Percentiles rank a stretch among this genome's conserved stretches.
Evolutionary conservation across 2,113 vertebrate genomes (phyloP).

Genomic region (Centropristis striata): DNA sequence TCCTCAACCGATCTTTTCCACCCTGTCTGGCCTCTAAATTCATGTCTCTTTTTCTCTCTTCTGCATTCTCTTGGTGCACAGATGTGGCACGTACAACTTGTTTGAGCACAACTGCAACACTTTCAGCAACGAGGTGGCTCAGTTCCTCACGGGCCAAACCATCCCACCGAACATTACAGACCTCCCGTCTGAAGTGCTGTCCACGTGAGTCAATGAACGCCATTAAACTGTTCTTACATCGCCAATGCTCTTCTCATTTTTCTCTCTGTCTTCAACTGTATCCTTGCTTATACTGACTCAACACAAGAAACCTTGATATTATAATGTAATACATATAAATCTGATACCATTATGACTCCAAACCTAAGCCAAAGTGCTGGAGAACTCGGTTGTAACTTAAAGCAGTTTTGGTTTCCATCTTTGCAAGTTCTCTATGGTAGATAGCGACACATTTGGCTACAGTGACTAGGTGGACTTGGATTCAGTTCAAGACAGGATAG

Average conservation of each 20-base stretch:
- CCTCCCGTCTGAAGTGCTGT: slow-evolving; percentile 96
- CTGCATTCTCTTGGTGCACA: slow-evolving; percentile 52
- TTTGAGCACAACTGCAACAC: slow-evolving; percentile 99
- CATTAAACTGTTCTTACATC: background rate
- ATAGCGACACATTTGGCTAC: background rate
- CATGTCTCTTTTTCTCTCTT: background rate
- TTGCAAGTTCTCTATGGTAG: background rate
- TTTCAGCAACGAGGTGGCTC: slow-evolving; percentile 97
- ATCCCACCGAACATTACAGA: slow-evolving; percentile 98
- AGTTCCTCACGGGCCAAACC: slow-evolving; percentile 95
- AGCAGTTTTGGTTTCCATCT: background rate
- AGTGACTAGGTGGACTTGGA: background rate
- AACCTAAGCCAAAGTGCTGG: background rate
- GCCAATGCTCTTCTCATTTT: background rate
- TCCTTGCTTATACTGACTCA: background rate
- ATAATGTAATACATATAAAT: background rate
- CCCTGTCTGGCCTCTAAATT: background rate
- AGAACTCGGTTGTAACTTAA: background rate
- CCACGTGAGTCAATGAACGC: slow-evolving; percentile 91
- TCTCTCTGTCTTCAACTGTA: background rate
- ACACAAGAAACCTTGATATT: background rate
- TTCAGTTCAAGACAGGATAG: background rate
- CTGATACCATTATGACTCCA: background rate
- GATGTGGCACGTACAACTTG: slow-evolving; percentile 93
- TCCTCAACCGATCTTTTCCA: background rate